These are phyloP conservation scores for Corythornis vintsioides DNA, from an alignment of 2,113 vertebrate species.

Conservation along the genomic window DNA sequence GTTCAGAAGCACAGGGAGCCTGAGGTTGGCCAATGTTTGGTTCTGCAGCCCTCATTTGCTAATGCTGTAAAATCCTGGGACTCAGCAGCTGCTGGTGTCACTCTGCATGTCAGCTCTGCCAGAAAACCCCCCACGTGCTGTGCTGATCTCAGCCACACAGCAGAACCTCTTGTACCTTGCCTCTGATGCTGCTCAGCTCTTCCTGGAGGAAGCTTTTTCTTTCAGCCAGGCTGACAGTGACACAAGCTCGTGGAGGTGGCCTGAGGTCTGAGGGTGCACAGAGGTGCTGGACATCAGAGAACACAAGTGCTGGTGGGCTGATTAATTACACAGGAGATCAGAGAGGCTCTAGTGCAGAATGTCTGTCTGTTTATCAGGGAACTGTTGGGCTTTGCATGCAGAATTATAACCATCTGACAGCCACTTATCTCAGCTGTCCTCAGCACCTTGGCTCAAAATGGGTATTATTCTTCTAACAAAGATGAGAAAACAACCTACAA, in stretches of 20 bases:
- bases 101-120: not conserved
- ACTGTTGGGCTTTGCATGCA: not conserved
- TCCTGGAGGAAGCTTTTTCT: not conserved
- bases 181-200: not conserved
- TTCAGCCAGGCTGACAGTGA: not conserved
- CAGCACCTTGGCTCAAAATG: not conserved
- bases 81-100: not conserved
- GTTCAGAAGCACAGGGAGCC: not conserved
- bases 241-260: not conserved
- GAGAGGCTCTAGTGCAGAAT: not conserved
- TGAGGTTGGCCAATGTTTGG: not conserved
- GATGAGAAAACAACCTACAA: not conserved
- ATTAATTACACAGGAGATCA: not conserved
- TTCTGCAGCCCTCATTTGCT: not conserved
- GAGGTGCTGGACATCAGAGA: not conserved
- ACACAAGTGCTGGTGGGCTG: not conserved
- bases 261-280: not conserved
- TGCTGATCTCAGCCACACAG: not conserved
- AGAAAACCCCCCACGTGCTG: not conserved
- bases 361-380: not conserved
- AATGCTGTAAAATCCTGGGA: conserved; percentile 2
- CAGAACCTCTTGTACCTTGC: not conserved
- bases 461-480: not conserved
- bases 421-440: not conserved
- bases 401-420: not conserved